Percentiles rank a stretch among this genome's conserved stretches.
Evolutionary conservation across 2,888 invertebrate genomes (phyloP).

Genomic region (Zhengitettix transpicula): DNA sequence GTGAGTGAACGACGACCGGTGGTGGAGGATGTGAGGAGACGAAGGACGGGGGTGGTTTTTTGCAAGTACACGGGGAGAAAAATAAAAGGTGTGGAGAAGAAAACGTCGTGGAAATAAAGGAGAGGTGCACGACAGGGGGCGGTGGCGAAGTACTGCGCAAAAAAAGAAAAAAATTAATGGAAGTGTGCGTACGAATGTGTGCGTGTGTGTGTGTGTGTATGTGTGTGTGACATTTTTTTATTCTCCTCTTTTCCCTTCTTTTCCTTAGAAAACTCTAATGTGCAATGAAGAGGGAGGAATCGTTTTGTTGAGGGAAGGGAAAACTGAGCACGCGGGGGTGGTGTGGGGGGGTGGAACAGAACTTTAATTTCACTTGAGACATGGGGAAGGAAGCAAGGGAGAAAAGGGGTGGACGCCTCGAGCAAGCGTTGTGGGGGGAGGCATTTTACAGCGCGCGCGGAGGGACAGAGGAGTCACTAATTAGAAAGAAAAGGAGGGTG

Average conservation of each 20-base stretch:
- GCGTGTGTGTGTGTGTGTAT: conserved; percentile 7
- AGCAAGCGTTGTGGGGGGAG: conserved; percentile 1
- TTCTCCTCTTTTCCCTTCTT: neutral
- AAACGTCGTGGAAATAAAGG: too few relatives aligned
- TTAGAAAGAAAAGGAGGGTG: conserved; percentile 13
- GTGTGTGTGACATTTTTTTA: too few relatives aligned
- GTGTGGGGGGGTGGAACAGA: conserved; percentile 11
- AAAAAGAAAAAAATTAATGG: conserved; percentile 4
- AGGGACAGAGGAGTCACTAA: conserved; percentile 13
- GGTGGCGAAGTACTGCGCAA: too few relatives aligned
- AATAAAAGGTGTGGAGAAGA: too few relatives aligned
- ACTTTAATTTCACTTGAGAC: conserved; percentile 20
- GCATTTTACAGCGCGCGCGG: conserved; percentile 2
- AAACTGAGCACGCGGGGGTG: conserved; percentile 9
- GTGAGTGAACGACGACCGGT: too few relatives aligned
- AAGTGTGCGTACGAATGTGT: conserved; percentile 2
- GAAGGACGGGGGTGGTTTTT: too few relatives aligned
- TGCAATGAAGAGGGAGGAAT: conserved; percentile 13
- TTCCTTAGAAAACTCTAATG: conserved; percentile 5
- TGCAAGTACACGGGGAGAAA: too few relatives aligned
- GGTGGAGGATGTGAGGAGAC: too few relatives aligned
- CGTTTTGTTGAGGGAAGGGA: conserved; percentile 16
- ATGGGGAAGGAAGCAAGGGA: conserved; percentile 6
- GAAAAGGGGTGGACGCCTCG: conserved; percentile 1
- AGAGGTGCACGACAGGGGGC: too few relatives aligned